These are phyloP conservation scores for Diplazon laetatorius DNA, from an alignment of 2,888 invertebrate genomes.

Conservation along the genomic window DNA sequence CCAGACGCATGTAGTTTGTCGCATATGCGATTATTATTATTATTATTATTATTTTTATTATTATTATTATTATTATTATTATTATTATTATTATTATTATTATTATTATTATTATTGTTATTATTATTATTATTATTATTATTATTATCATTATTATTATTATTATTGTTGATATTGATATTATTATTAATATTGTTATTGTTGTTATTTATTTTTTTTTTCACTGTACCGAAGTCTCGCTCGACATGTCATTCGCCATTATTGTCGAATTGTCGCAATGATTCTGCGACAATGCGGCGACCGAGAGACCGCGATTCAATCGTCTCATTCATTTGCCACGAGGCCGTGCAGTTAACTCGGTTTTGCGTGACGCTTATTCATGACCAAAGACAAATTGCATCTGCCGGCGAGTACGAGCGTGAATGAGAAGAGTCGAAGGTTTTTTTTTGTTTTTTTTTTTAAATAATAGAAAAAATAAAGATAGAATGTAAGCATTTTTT, in stretches of 20 bases:
- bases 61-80: background rate
- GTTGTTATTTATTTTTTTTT: no score
- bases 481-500: no score
- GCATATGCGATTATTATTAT: background rate
- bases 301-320: conserved; percentile 5
- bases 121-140: background rate
- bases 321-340: conserved; percentile 14
- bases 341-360: background rate
- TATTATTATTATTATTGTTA: no score
- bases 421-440: background rate
- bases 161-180: background rate
- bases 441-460: background rate
- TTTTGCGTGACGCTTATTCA: no score
- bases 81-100: no score
- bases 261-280: background rate
- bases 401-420: background rate
- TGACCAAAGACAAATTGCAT: conserved; percentile 1
- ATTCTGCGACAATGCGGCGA: background rate
- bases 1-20: background rate
- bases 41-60: background rate
- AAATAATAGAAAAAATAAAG: no score
- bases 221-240: no score
- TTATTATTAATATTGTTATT: no score
- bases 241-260: no score
- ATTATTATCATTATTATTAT: conserved; percentile 5